A percentile compares a stretch with the other conserved stretches of the same genome.
phyloP scores from a whole-genome alignment of 2,888 invertebrate species.

The Eilema depressum region DNA sequence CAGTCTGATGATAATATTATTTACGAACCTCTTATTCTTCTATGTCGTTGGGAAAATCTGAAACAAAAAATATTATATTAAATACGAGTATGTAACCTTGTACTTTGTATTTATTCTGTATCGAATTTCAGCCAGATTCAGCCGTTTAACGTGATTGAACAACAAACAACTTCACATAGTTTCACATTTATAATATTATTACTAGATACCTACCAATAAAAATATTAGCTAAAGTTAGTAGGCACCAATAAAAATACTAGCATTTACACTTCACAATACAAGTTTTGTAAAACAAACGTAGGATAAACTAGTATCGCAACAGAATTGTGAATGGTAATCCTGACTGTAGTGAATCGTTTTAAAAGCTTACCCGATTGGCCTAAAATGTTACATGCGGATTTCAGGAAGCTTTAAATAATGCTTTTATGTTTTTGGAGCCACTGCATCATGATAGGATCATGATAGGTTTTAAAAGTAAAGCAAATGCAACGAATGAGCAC shows the following conservation, averaged over 20 bases:
- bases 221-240: not conserved
- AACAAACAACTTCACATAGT: not conserved
- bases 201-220: not conserved
- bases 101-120: no score
- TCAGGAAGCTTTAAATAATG: constrained; percentile 13
- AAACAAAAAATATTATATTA: constrained; percentile 43
- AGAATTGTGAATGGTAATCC: constrained; percentile 23
- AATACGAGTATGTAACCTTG: no score
- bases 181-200: no score
- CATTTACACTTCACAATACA: not conserved
- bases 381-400: constrained; percentile 31
- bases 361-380: constrained; percentile 44
- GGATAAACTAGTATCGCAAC: constrained; percentile 1
- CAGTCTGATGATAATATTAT: not conserved
- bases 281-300: not conserved
- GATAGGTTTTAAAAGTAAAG: no score
- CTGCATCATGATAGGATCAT: not conserved
- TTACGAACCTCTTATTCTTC: constrained; percentile 47
- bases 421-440: constrained; percentile 13
- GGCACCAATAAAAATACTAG: not conserved
- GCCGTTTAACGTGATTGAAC: no score
- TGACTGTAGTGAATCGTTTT: constrained; percentile 39
- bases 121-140: no score
- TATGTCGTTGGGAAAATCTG: constrained; percentile 40
- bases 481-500: no score